phyloP scores from a whole-genome alignment of 2,113 vertebrate genomes.

The Phylloscopus whistleri region DNA sequence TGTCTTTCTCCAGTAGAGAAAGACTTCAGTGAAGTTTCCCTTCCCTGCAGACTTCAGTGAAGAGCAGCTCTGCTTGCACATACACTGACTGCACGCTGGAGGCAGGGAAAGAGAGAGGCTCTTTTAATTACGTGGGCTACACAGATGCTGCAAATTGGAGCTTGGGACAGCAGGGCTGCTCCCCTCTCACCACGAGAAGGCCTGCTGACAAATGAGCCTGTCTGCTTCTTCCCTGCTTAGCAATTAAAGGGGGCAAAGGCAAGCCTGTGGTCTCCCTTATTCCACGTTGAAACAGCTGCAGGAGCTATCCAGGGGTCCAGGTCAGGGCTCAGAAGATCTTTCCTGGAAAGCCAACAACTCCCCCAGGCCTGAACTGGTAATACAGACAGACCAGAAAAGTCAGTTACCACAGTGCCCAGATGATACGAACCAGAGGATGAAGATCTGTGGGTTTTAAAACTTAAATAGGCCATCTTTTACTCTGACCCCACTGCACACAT shows the following conservation, averaged over 20 bases:
- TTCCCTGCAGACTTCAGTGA: background rate
- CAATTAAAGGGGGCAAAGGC: background rate
- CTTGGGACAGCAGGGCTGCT: background rate
- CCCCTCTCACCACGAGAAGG: background rate
- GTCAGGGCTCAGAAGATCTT: background rate
- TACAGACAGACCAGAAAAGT: background rate
- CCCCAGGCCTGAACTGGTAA: background rate
- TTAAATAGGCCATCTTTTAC: background rate
- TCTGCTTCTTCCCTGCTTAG: background rate
- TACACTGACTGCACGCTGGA: background rate
- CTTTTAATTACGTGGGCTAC: background rate
- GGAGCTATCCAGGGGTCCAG: background rate
- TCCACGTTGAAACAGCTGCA: background rate
- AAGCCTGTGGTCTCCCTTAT: background rate
- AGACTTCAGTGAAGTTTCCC: too few species aligned
- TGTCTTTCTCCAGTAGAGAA: background rate
- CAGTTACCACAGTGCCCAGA: background rate
- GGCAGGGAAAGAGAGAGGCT: background rate
- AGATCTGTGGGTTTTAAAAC: background rate
- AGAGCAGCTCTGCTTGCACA: background rate
- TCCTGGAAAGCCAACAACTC: background rate
- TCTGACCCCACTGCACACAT: background rate
- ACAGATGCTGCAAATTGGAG: background rate
- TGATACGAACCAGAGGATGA: background rate
- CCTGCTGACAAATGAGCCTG: background rate